phyloP scores from a whole-genome alignment of 2,797 vertebrate genomes.

The Bradypodion ventrale region DNA sequence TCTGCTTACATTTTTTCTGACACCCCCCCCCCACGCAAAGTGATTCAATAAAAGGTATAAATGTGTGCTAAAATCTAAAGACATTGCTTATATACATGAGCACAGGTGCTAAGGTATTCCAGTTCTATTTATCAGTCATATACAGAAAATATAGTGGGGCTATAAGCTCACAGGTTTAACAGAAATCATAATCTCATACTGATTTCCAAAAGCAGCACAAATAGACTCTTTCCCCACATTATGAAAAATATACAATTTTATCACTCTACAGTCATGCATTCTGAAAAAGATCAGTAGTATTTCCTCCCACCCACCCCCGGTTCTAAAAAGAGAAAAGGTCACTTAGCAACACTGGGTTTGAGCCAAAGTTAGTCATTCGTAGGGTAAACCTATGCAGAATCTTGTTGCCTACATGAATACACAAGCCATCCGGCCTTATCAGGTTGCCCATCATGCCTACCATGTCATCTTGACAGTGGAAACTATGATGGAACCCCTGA shows the following conservation, averaged over 20 bases:
- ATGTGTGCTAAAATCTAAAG: conserved; percentile 78
- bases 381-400: not conserved
- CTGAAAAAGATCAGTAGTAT: conserved; percentile 85
- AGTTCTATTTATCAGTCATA: conserved; percentile 69
- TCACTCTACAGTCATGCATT: conserved; percentile 79
- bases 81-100: conserved; percentile 75
- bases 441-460: too few relatives aligned
- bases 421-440: too few relatives aligned
- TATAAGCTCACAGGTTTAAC: conserved; percentile 74
- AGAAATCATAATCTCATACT: conserved; percentile 77
- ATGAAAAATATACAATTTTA: conserved; percentile 82
- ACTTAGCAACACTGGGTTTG: conserved; percentile 77
- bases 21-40: conserved; percentile 59
- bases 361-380: not conserved
- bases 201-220: conserved; percentile 81
- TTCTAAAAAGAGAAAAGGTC: conserved; percentile 82
- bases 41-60: conserved; percentile 78
- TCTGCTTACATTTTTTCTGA: conserved; percentile 65
- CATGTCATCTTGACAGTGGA: not conserved
- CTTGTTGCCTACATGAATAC: too few relatives aligned
- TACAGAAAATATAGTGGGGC: conserved; percentile 69
- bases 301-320: conserved; percentile 55
- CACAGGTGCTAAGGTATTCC: conserved; percentile 66
- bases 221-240: conserved; percentile 75
- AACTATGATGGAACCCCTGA: not conserved